Conservation (phyloP, 2,888 invertebrate species). For the Aphrophora alni region DNA sequence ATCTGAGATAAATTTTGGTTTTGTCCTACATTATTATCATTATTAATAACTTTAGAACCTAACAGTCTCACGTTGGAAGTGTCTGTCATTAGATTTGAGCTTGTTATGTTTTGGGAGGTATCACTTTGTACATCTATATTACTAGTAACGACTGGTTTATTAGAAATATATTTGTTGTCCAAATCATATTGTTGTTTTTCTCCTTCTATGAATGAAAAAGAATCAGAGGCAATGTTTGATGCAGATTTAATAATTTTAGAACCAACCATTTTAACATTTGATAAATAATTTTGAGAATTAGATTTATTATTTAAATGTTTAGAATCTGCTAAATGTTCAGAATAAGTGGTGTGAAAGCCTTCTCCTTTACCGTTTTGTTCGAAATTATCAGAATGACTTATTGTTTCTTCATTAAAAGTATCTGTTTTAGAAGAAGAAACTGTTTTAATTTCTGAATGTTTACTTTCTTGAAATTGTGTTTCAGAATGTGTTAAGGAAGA, state of each 20-base stretch:
- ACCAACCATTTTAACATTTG: constrained; percentile 17
- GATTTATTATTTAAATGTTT: too few species aligned
- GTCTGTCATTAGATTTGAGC: background rate
- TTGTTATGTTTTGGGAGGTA: background rate
- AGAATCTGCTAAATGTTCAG: background rate
- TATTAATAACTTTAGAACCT: background rate
- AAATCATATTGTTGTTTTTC: constrained; percentile 18
- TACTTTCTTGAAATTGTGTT: constrained; percentile 16
- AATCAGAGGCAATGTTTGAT: background rate
- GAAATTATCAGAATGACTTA: too few species aligned
- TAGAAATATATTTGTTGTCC: background rate
- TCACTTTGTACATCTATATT: background rate
- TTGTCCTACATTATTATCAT: background rate
- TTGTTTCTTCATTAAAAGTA: background rate
- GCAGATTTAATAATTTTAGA: background rate
- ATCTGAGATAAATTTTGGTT: background rate
- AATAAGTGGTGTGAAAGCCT: constrained; percentile 26
- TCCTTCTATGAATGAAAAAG: constrained; percentile 26
- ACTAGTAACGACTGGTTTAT: background rate
- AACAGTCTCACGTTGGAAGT: background rate
- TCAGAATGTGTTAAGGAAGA: background rate
- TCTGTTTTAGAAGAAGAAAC: background rate
- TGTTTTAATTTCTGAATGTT: background rate
- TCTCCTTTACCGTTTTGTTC: constrained; percentile 33
- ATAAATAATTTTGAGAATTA: background rate